These are phyloP conservation scores for Leptarthrus brevirostris DNA, from an alignment of 2,888 invertebrate genomes.

Conservation along the genomic window DNA sequence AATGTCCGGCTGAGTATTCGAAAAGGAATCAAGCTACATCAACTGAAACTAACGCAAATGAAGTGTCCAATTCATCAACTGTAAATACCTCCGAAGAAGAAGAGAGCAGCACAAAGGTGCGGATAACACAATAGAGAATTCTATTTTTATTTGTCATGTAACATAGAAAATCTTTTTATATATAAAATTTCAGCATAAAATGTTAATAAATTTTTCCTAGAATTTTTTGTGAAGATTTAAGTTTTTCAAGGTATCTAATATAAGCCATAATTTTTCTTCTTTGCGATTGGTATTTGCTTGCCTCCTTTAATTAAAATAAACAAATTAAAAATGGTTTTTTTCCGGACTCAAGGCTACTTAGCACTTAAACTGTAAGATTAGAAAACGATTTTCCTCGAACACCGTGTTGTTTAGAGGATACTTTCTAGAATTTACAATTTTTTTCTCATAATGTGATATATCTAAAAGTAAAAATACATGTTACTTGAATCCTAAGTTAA, in stretches of 20 bases:
- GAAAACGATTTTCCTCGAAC: not conserved
- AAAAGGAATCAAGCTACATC: slow-evolving; percentile 54
- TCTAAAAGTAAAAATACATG: slow-evolving; percentile 14
- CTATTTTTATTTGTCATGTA: slow-evolving; percentile 26
- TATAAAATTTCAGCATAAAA: slow-evolving; percentile 9
- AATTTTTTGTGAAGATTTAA: slow-evolving; percentile 20
- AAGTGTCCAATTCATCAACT: slow-evolving; percentile 22
- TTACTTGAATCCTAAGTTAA: slow-evolving; percentile 35
- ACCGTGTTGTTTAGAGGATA: not conserved
- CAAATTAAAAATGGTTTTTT: not conserved
- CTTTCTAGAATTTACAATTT: slow-evolving; percentile 7
- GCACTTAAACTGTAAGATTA: slow-evolving; percentile 2
- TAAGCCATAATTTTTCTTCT: not conserved
- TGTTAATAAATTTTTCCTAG: slow-evolving; percentile 17
- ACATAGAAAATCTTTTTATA: slow-evolving; percentile 18
- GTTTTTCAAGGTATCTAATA: not conserved
- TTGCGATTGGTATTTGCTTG: not conserved
- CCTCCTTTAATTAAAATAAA: not conserved
- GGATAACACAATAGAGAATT: slow-evolving; percentile 63
- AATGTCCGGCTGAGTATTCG: slow-evolving; percentile 62
- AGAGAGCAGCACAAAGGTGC: slow-evolving; percentile 64
- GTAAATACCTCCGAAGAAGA: slow-evolving; percentile 57
- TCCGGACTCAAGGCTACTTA: not conserved
- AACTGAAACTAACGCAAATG: slow-evolving; percentile 39
- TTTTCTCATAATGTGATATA: slow-evolving; percentile 43